Evolutionary conservation across 2,888 invertebrate genomes (phyloP).

Genomic region (Choristoneura rosaceana): DNA sequence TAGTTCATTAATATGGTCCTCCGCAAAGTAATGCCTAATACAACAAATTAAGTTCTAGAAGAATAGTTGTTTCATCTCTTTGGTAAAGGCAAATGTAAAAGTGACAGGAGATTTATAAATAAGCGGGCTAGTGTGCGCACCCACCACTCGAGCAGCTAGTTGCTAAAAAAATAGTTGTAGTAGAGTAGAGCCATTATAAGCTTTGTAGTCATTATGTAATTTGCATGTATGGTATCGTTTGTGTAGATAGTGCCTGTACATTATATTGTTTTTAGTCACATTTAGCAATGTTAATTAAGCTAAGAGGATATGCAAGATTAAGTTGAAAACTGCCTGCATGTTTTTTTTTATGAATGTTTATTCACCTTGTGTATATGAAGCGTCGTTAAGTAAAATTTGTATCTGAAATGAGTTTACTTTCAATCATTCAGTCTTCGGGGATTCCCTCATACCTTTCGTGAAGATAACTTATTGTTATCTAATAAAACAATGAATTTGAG

Average conservation of each 20-base stretch:
- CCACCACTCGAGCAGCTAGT: not conserved
- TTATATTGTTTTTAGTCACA: not conserved
- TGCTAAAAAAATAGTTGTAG: not conserved
- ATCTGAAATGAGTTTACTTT: conserved; percentile 25
- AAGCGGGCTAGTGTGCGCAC: not conserved
- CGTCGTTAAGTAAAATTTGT: conserved; percentile 23
- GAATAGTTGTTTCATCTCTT: too few relatives aligned
- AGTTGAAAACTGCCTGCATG: conserved; percentile 28
- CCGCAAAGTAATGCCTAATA: too few relatives aligned
- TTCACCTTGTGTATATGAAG: conserved; percentile 21
- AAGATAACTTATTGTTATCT: not conserved
- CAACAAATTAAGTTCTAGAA: too few relatives aligned
- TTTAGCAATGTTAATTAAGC: not conserved
- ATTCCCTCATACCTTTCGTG: not conserved
- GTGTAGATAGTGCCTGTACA: conserved; percentile 14
- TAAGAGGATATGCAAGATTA: not conserved
- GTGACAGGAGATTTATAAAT: too few relatives aligned
- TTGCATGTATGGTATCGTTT: conserved; percentile 17
- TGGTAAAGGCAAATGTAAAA: not conserved
- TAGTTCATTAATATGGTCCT: too few relatives aligned
- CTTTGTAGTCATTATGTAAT: not conserved
- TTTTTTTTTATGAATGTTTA: conserved; percentile 20
- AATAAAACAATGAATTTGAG: not conserved
- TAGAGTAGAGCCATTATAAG: conserved; percentile 1
- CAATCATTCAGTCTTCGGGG: not conserved